Base-by-base conservation (phyloP, 2,888 invertebrate species). In the Pseudococcus jackbeardsleyi region DNA sequence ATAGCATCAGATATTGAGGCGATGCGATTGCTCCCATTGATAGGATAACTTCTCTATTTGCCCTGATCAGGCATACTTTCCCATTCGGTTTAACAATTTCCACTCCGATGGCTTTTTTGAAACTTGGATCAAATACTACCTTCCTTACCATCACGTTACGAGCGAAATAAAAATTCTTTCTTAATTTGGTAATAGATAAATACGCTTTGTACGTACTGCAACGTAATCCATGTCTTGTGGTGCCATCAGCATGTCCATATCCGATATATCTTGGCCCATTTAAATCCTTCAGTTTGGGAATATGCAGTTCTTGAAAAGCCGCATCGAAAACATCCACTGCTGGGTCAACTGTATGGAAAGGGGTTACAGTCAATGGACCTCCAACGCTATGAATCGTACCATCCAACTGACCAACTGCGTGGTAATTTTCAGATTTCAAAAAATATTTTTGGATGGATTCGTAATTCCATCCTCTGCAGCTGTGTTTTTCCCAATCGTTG, bases 161-260 rank as follows among this genome's bases (percentile, higher is more conserved):
- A 84, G 95, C 93, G 4, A 97, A 92, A 90, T 97, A 95, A 0
- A 97, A 93, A 91, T 97, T 97, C 7, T 92, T 91, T 59, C 97
- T 93, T 4, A 50, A 42, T 88, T 93, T 92, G 0, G 93, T 93
- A 0, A 96, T 94, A 68, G 96, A 92, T 4, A 97, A 91, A 91
- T 95, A 97, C 0, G 95, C 96, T 92, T 96, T 97, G 12, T 96
- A 95, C 0, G 96, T 94, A 90, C 96, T 97, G 91, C 96, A 96
- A 1, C 97, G 93, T 6, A 89, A 86, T 0, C 97, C 97, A 89
- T 96, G 93, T 3, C 95, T 92, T 12, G 48, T 42, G 12, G 89
- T 89, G 4, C 68, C 26, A 68, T 89, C 89, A 46, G 87, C 0
- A 4, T 48, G 84, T 0, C 89, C 87, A 77, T 77, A 89, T 0